These are phyloP conservation scores for Pollenia amentaria DNA, from an alignment of 2,888 invertebrate species.

Conservation along the genomic window DNA sequence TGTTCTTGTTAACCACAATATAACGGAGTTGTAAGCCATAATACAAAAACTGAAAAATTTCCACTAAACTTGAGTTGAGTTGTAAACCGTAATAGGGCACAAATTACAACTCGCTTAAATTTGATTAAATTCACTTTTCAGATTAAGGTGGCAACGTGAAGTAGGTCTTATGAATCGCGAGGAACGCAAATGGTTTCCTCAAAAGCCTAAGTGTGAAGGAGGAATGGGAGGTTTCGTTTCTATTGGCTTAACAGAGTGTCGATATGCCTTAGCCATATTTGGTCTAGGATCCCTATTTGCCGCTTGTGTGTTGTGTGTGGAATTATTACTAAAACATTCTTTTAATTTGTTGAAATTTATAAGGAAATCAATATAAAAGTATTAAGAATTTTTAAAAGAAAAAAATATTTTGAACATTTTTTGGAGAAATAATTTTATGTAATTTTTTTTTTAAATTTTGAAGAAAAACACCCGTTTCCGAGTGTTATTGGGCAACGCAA, in stretches of 20 bases:
- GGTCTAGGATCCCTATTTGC: conserved; percentile 79
- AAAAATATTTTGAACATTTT: not conserved
- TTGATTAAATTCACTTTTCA: conserved; percentile 75
- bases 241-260: conserved; percentile 86
- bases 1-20: no score
- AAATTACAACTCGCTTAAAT: no score
- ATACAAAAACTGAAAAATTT: no score
- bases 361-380: not conserved
- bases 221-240: conserved; percentile 85
- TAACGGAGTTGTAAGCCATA: no score
- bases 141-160: conserved; percentile 87
- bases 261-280: conserved; percentile 85
- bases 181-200: conserved; percentile 86
- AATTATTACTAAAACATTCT: conserved; percentile 72
- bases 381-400: not conserved
- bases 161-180: conserved; percentile 86
- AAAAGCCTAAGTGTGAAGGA: conserved; percentile 86
- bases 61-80: no score
- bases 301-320: conserved; percentile 77
- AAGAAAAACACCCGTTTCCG: not conserved
- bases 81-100: no score
- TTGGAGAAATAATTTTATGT: not conserved
- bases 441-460: not conserved
- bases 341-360: conserved; percentile 22
- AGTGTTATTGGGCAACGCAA: no score